Base-by-base conservation (phyloP, 2,888 invertebrate species). In the Scaptomyza caliginosa region DNA sequence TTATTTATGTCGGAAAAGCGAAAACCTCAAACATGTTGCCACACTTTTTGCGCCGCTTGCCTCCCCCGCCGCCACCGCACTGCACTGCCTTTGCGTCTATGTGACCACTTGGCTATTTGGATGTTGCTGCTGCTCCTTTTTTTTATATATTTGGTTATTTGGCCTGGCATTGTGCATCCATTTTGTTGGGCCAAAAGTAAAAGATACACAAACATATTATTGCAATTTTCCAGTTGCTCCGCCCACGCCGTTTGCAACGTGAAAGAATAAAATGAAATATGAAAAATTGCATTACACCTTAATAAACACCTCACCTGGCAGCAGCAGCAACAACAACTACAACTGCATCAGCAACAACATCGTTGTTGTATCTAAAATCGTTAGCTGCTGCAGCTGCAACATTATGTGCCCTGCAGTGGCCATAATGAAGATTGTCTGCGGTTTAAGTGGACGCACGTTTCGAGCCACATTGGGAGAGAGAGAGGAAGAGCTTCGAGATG, bases 1-100 rank as follows among this genome's bases (percentile, higher is more conserved):
- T 91, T 91, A 91, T 91, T 91, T 91, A 91, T 91, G 90, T 90
- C 87, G 88, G 88, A 86, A 89, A 87, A 88, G 86, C 88, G 88
- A 84, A 86, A 88, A 84, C 88, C 88, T 88, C 88, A 83, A 83
- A 83, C 88, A 83, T 86, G 81, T 86, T 88, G 83, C 83, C 86
- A 83, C 88, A 83, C 73, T 80, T 88, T 86, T 73, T 77, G 65
- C 71, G 52, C 38, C 43, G 51, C 39, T 65, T 32, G 50, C 45
- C 45, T 39, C 36, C 6, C 56, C 55, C 17, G 21, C 42, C 17
- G 8, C 34, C 34, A n/a, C 34, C 13, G 1, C 7, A 1, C 4
- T 8, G 3, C 16, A 17, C 34, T 6, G 11, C 38, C 13, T 16
- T n/a, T n/a, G n/a, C n/a, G n/a, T n/a, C n/a, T n/a, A n/a, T n/a